A percentile compares a stretch with the other conserved stretches of the same genome.
phyloP scores from a whole-genome alignment of 2,113 vertebrate genomes.

The Dasyprocta punctata region DNA sequence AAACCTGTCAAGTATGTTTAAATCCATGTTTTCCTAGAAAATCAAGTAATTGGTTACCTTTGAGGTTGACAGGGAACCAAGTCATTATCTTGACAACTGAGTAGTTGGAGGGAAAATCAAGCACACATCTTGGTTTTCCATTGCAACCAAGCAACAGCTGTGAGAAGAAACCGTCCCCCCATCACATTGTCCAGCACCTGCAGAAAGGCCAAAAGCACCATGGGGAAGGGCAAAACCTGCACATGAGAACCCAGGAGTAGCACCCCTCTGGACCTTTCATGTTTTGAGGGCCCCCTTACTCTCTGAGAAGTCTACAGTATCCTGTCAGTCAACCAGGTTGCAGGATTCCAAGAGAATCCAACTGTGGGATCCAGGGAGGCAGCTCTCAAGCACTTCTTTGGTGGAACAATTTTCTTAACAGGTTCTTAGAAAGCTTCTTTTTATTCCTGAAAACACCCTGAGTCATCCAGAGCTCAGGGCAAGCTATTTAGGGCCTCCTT shows the following conservation, averaged over 20 bases:
- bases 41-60: neutral
- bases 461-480: accelerated
- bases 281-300: neutral
- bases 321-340: neutral
- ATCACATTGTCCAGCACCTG: neutral
- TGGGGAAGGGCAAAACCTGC: neutral
- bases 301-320: neutral
- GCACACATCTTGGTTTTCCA: neutral
- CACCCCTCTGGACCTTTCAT: too few species aligned
- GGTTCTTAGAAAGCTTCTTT: neutral
- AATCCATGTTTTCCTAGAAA: neutral
- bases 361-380: neutral
- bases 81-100: neutral
- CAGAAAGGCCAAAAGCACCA: too few species aligned
- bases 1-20: neutral
- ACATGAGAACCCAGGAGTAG: too few species aligned
- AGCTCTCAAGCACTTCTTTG: neutral
- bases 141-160: neutral
- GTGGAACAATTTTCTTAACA: neutral
- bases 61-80: neutral
- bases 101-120: neutral
- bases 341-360: neutral
- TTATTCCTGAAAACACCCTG: neutral
- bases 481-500: neutral
- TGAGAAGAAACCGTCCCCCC: neutral